These are phyloP conservation scores for Euwallacea similis DNA, from an alignment of 1,140 invertebrate species.

Conservation along the genomic window DNA sequence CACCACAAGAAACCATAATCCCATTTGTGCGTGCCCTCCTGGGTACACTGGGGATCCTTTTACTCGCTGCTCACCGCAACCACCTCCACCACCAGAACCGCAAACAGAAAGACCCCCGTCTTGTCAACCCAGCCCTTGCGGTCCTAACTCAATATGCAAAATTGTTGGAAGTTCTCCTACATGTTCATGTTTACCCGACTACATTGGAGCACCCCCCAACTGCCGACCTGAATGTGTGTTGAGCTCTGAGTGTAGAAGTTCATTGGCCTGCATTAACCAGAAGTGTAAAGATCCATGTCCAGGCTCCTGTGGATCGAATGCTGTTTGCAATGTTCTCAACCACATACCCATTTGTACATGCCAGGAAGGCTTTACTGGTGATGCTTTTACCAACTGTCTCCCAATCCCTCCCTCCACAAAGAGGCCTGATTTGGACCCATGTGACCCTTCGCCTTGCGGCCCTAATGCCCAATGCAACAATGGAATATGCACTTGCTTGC, in stretches of 20 bases:
- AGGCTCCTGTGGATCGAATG: conserved; percentile 74
- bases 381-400: conserved; percentile 74
- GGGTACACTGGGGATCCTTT: conserved; percentile 79
- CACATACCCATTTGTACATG: conserved; percentile 76
- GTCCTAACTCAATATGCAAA: conserved; percentile 78
- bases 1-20: conserved; percentile 61
- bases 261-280: conserved; percentile 70
- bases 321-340: conserved; percentile 71
- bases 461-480: conserved; percentile 72
- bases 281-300: conserved; percentile 75
- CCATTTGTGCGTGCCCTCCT: conserved; percentile 70
- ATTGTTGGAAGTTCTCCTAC: conserved; percentile 69
- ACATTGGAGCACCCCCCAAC: conserved; percentile 72
- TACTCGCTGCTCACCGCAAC: conserved; percentile 57
- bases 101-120: conserved; percentile 67
- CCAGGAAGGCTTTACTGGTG: conserved; percentile 70
- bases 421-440: conserved; percentile 61
- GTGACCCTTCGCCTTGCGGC: conserved; percentile 79
- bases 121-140: conserved; percentile 78
- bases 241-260: conserved; percentile 71
- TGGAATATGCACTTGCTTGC: conserved; percentile 69
- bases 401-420: conserved; percentile 52
- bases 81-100: conserved; percentile 41
- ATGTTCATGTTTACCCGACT: conserved; percentile 76
- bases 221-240: conserved; percentile 75